Conservation (phyloP, 2,888 invertebrate genomes). For the Phragmatobia fuliginosa region DNA sequence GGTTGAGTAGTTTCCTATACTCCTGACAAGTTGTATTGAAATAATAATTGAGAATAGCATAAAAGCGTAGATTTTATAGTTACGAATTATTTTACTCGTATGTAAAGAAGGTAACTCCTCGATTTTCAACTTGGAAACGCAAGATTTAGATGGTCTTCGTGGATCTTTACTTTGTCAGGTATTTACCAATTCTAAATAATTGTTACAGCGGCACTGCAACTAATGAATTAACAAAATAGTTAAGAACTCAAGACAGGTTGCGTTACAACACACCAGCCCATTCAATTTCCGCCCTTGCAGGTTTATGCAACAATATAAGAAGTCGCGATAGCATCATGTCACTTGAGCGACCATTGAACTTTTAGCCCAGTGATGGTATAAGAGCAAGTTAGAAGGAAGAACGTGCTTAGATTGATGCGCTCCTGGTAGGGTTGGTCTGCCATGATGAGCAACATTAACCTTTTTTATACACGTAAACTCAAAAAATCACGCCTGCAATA, state of each 20-base stretch:
- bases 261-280: conserved; percentile 26
- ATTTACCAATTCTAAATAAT: background rate
- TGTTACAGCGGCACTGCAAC: background rate
- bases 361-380: conserved; percentile 69
- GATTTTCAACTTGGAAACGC: background rate
- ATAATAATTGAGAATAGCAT: too few relatives aligned
- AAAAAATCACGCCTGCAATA: background rate
- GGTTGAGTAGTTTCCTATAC: background rate
- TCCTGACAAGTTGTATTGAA: too few relatives aligned
- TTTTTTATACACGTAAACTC: background rate
- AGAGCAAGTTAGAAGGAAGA: conserved; percentile 55
- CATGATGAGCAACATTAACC: conserved; percentile 9
- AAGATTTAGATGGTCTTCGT: background rate
- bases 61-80: background rate
- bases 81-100: background rate
- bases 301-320: conserved; percentile 47
- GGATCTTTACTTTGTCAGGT: background rate
- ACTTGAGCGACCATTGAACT: conserved; percentile 64
- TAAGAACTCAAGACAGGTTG: conserved; percentile 11
- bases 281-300: conserved; percentile 33
- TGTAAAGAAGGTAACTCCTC: too few relatives aligned
- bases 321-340: conserved; percentile 57
- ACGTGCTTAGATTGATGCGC: conserved; percentile 64
- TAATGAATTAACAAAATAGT: conserved; percentile 20
- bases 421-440: conserved; percentile 63